These are phyloP conservation scores for Triops longicaudatus DNA, from an alignment of 1,140 invertebrate species.

Conservation along the genomic window DNA sequence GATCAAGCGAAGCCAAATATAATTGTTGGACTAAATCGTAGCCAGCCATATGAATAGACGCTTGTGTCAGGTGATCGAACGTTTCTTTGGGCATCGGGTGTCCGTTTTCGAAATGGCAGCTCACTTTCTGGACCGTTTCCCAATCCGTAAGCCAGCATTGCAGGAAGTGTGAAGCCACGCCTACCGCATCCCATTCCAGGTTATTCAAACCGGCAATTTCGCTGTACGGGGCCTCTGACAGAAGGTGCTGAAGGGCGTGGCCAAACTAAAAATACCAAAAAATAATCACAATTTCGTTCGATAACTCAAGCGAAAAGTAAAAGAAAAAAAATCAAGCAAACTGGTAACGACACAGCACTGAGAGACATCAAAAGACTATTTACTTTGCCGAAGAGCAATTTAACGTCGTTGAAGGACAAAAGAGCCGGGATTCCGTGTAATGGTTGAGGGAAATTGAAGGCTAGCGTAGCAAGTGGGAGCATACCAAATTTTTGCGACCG, in stretches of 20 bases:
- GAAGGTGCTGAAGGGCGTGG: slow-evolving; percentile 65
- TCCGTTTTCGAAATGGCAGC: slow-evolving; percentile 61
- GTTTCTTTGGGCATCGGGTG: slow-evolving; percentile 57
- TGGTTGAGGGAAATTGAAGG: slow-evolving; percentile 67
- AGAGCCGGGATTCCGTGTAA: slow-evolving; percentile 54
- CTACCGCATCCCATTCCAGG: slow-evolving; percentile 82
- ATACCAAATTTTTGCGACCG: slow-evolving; percentile 51
- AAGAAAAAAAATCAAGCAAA: background rate
- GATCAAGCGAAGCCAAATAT: slow-evolving; percentile 72
- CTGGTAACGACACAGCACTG: background rate
- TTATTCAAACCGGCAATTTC: slow-evolving; percentile 74
- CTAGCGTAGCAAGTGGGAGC: slow-evolving; percentile 64
- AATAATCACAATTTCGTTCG: too few relatives aligned
- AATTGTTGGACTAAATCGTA: slow-evolving; percentile 70
- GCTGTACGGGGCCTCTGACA: slow-evolving; percentile 68
- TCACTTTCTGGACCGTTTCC: slow-evolving; percentile 44
- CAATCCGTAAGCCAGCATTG: slow-evolving; percentile 51
- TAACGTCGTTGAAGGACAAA: slow-evolving; percentile 64
- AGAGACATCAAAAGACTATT: slow-evolving; percentile 22
- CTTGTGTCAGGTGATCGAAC: slow-evolving; percentile 52
- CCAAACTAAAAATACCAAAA: slow-evolving; percentile 55
- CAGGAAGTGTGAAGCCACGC: slow-evolving; percentile 70
- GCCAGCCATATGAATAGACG: slow-evolving; percentile 63
- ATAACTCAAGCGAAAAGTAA: too few relatives aligned
- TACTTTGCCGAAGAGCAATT: slow-evolving; percentile 64